Conservation (phyloP, 1,140 invertebrate genomes). For the Agraylea sexmaculata region DNA sequence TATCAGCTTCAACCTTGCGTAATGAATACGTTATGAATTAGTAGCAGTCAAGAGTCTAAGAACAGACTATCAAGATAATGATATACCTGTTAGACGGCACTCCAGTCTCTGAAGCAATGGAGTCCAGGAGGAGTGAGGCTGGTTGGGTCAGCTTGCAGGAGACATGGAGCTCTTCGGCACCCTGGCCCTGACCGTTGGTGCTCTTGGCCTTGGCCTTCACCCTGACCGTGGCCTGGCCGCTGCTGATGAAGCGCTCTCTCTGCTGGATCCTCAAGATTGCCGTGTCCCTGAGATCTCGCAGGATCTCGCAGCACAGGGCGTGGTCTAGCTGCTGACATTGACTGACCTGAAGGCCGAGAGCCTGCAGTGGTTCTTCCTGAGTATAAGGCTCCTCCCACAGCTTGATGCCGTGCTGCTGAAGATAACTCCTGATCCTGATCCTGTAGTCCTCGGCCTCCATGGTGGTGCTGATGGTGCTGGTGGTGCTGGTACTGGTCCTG, state of each 20-base stretch:
- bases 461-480: too few relatives aligned
- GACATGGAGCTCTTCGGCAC: neutral
- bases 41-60: too few relatives aligned
- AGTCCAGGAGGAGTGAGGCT: neutral
- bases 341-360: conserved; percentile 21
- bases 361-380: too few relatives aligned
- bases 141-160: neutral
- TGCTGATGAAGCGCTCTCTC: conserved; percentile 7
- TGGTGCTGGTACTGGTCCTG: too few relatives aligned
- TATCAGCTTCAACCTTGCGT: conserved; percentile 60
- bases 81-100: neutral
- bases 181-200: conserved; percentile 12
- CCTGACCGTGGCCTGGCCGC: conserved; percentile 16
- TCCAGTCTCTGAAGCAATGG: neutral
- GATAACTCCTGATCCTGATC: too few relatives aligned
- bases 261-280: conserved; percentile 18
- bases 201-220: conserved; percentile 21
- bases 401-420: too few relatives aligned
- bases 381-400: conserved; percentile 61
- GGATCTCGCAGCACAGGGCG: conserved; percentile 18
- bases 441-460: too few relatives aligned
- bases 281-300: conserved; percentile 29
- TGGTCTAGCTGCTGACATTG: conserved; percentile 7
- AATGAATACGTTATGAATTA: conserved; percentile 17
- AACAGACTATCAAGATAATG: conserved; percentile 5